A percentile compares a stretch with the other conserved stretches of the same genome.
Evolutionary conservation across 1,140 invertebrate species (phyloP).

Genomic region (Papilio helenus): DNA sequence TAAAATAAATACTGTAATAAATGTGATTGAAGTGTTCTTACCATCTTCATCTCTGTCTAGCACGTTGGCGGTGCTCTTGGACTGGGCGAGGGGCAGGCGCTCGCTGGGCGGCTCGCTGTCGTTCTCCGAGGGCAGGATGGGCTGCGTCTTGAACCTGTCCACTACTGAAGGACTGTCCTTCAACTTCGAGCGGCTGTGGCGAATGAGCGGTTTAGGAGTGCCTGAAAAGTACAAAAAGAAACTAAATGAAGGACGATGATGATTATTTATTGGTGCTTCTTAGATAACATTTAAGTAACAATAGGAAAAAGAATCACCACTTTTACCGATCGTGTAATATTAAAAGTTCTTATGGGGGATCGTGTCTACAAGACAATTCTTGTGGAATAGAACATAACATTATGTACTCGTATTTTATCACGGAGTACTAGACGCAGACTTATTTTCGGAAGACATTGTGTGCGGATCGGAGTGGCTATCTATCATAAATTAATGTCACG

Average conservation of each 20-base stretch:
- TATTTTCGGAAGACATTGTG: constrained; percentile 7
- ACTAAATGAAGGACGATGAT: neutral
- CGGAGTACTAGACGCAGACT: neutral
- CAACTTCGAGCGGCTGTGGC: constrained; percentile 77
- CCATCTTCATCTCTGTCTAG: constrained; percentile 82
- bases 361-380: neutral
- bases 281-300: neutral
- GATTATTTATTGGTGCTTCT: neutral
- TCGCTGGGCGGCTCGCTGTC: constrained; percentile 52
- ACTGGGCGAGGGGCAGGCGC: constrained; percentile 68
- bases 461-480: neutral
- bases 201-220: constrained; percentile 75
- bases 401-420: neutral
- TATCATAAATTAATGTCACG: constrained; percentile 11
- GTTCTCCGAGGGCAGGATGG: constrained; percentile 57
- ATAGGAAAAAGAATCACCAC: neutral
- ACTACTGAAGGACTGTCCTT: constrained; percentile 75
- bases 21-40: constrained; percentile 50
- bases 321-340: neutral
- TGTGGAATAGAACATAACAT: neutral
- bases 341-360: neutral
- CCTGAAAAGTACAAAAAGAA: constrained; percentile 64
- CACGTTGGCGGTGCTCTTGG: constrained; percentile 78
- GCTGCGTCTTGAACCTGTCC: constrained; percentile 77
- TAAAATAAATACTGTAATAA: constrained; percentile 15